Evolutionary conservation across 2,888 invertebrate genomes (phyloP), one percentile per base, ranked within the genome.

Genomic region (Pterostichus madidus): DNA sequence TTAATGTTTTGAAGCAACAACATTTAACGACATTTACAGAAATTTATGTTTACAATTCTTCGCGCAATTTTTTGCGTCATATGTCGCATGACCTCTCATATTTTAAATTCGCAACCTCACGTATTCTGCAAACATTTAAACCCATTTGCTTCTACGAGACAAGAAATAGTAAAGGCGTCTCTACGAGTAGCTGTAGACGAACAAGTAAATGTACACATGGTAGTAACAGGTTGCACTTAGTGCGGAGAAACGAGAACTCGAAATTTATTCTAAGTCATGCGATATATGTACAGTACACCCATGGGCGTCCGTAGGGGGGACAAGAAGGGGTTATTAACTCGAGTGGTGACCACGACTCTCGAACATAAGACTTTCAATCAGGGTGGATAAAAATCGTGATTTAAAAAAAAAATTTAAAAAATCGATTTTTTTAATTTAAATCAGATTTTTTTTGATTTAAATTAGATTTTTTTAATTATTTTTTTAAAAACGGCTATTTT

Each of bases 211-310:
- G 35, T 64, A 64, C 64, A 64, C 64, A 59, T 64, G 64, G n/a
- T 64, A 31, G n/a, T 64, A 64, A 64, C 64, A 64, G 64, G 64
- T 64, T 64, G 64, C 64, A 64, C 64, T 64, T 64, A 64, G 64
- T 8, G 49, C 13, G n/a, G 5, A 49, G 64, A 64, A 64, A 64
- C 64, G 31, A 64, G 64, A 64, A 32, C 64, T 49, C 49, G 10
- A 49, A 49, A 49, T 49, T 49, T 49, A 49, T 49, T 49, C 49
- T 49, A 10, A 49, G n/a, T 4, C 49, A 49, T 49, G 49, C 5
- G 11, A 49, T 39, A n/a, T n/a, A 49, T 49, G n/a, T 49, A 49
- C 11, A 49, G 49, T 49, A 10, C 49, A 49, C 5, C 13, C 10
- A n/a, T n/a, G n/a, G n/a, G n/a, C n/a, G n/a, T n/a, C n/a, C n/a